Conservation (phyloP, 2,113 vertebrate genomes). For the Coturnix japonica region DNA sequence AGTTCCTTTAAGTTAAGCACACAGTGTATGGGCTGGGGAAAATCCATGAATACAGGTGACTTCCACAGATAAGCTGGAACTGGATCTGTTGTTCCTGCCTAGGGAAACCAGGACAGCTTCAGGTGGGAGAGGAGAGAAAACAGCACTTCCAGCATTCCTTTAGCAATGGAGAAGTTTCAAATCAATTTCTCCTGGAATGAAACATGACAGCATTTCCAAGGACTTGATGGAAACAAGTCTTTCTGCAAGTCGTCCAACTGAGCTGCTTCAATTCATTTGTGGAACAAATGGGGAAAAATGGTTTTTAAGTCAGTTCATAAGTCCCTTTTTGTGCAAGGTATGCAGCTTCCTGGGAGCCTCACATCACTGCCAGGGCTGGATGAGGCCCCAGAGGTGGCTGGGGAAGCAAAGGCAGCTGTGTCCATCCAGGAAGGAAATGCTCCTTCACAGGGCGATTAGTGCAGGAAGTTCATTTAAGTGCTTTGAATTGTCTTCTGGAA, state of each 20-base stretch:
- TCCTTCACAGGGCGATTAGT: background rate
- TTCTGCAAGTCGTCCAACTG: conserved; percentile 24
- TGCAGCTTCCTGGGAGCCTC: background rate
- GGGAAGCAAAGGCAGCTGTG: background rate
- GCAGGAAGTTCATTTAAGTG: background rate
- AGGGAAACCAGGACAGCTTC: background rate
- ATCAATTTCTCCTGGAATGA: conserved; percentile 43
- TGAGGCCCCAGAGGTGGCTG: background rate
- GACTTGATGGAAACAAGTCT: conserved; percentile 52
- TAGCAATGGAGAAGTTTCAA: background rate
- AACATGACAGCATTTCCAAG: conserved; percentile 48
- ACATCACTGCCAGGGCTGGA: background rate
- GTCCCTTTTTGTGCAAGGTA: background rate
- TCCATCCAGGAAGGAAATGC: background rate
- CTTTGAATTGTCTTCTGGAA: background rate
- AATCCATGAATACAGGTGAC: background rate
- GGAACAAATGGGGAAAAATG: conserved; percentile 37
- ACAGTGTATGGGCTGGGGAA: background rate
- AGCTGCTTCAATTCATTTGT: conserved; percentile 34
- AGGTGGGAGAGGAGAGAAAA: conserved; percentile 6
- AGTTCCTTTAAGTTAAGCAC: accelerated
- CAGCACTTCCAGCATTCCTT: background rate
- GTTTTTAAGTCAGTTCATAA: background rate
- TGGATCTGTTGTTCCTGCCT: background rate
- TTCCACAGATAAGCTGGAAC: background rate